A percentile compares a stretch with the other conserved stretches of the same genome.
Evolutionary conservation across 2,113 vertebrate species (phyloP).

Genomic region (Otus sunia): DNA sequence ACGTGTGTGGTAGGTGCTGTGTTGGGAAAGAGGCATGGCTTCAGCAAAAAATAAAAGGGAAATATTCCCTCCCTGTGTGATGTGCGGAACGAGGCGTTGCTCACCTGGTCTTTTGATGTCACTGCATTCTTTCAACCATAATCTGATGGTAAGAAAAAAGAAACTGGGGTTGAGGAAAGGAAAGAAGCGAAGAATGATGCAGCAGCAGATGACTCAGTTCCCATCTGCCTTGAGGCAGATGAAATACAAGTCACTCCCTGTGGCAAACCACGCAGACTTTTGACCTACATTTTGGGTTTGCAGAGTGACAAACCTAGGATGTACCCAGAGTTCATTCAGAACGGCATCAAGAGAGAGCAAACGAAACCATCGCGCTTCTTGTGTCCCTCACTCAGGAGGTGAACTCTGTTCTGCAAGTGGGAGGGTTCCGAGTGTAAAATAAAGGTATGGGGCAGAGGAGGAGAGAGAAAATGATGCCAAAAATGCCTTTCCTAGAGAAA

Average conservation of each 20-base stretch:
- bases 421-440: background rate
- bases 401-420: background rate
- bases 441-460: background rate
- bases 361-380: accelerated
- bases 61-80: background rate
- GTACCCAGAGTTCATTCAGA: background rate
- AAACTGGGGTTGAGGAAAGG: background rate
- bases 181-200: background rate
- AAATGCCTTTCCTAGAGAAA: background rate
- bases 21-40: background rate
- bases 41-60: accelerated
- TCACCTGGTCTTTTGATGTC: background rate
- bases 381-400: background rate
- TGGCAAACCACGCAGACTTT: background rate
- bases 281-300: conserved; percentile 18
- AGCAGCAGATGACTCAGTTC: conserved; percentile 42
- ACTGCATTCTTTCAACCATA: background rate
- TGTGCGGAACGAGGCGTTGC: accelerated
- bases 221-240: conserved; percentile 27
- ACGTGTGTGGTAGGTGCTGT: background rate
- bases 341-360: background rate
- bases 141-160: background rate
- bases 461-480: background rate
- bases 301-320: background rate
- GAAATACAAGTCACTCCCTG: background rate